Base-by-base conservation (phyloP, 2,113 vertebrate genomes). In the Tonatia bakeri region DNA sequence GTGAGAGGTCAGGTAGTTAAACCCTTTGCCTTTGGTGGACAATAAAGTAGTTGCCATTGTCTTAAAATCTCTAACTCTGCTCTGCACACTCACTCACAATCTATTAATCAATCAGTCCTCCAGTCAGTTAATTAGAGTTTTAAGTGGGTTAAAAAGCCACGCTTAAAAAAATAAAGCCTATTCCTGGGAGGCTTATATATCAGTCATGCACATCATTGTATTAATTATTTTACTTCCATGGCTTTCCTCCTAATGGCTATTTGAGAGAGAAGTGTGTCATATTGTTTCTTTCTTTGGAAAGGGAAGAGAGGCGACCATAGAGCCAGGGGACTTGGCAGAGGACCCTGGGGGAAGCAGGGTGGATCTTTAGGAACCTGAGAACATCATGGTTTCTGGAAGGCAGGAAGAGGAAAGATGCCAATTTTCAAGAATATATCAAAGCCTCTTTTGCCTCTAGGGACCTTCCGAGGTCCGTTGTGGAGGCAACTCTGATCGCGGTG, bases 81-180 rank as follows among this genome's bases (percentile, higher is more conserved):
- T 79, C 85, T 76, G 20, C 16, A 87, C 19, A 56, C 4, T 61
- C 26, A 36, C 61, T 38, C 85, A 76, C n/a, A 43, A 31, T 92
- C 82, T 94, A 88, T 86, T 89, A 85, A 88, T 91, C 85, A 86
- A 86, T 85, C 96, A 91, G 28, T 54, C 89, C 36, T 95, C 77
- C 15, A 81, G 82, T 67, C 77, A 83, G 67, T 85, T 96, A 87
- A 91, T 93, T 96, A 94, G 61, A 79, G 83, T 95, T 93, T 93
- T 86, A 94, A 97, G 90, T 96, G 92, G 69, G 91, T 97, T 91
- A 84, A 94, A 92, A 97, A 97, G 89, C 87, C 77, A 95, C 17
- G 91, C 81, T 64, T 84, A 90, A 95, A 95, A 96, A 96, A 85
- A 88, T 70, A 94, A 89, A 88, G 59, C 69, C 61, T 86, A 85